phyloP scores from a whole-genome alignment of 2,888 invertebrate genomes.

The Chrysolina oricalcia region DNA sequence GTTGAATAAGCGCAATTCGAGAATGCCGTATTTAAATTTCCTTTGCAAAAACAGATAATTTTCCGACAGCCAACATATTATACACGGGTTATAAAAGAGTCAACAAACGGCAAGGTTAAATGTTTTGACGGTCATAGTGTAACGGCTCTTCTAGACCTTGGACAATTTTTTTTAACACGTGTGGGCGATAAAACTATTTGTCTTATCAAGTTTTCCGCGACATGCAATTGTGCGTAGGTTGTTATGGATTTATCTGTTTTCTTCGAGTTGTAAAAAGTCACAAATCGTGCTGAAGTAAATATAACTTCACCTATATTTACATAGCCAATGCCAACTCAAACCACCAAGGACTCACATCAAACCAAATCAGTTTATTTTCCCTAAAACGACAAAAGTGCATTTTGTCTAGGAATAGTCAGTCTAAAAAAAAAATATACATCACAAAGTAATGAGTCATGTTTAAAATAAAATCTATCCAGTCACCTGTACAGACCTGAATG shows the following conservation, averaged over 20 bases:
- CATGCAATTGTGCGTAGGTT: not conserved
- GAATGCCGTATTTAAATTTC: not conserved
- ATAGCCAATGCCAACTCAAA: not conserved
- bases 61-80: slow-evolving; percentile 7
- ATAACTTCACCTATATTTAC: not conserved
- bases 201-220: slow-evolving; percentile 7
- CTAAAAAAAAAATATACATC: too few species aligned
- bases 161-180: not conserved
- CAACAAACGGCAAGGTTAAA: slow-evolving; percentile 12
- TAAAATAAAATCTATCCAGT: too few species aligned
- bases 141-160: slow-evolving; percentile 17
- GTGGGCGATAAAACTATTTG: slow-evolving; percentile 19
- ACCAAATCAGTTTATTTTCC: too few species aligned
- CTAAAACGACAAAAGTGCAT: too few species aligned
- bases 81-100: slow-evolving; percentile 8
- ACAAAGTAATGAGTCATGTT: too few species aligned
- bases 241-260: not conserved
- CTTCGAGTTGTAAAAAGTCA: not conserved
- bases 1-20: slow-evolving; percentile 10
- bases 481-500: too few species aligned
- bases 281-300: not conserved
- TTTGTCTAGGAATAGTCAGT: too few species aligned
- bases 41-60: not conserved
- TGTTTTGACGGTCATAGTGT: slow-evolving; percentile 11
- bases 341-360: not conserved